phyloP scores from a whole-genome alignment of 2,888 invertebrate genomes.

The Pyrrhosoma nymphula region DNA sequence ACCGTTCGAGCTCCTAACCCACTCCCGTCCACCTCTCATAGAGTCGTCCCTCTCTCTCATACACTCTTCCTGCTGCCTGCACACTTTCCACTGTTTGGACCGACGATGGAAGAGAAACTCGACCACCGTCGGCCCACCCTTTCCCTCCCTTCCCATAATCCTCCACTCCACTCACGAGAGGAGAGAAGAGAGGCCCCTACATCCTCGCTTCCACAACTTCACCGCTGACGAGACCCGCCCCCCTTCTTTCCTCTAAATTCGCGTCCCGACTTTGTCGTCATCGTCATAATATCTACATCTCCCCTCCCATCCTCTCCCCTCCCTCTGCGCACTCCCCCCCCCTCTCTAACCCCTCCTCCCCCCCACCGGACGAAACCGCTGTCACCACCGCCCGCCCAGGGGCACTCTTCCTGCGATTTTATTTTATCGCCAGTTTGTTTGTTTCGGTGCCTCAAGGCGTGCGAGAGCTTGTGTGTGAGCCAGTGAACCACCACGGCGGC shows the following conservation, averaged over 20 bases:
- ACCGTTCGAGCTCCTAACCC: too few relatives aligned
- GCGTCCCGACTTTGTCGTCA: neutral
- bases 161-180: neutral
- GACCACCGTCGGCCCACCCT: neutral
- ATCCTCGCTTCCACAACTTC: neutral
- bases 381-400: too few relatives aligned
- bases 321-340: neutral
- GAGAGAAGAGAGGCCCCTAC: neutral
- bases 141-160: neutral
- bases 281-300: neutral
- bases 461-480: neutral
- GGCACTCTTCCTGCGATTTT: neutral
- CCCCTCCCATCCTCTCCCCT: too few relatives aligned
- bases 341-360: neutral
- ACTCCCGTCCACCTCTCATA: too few relatives aligned
- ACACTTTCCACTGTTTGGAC: neutral
- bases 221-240: neutral
- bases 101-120: neutral
- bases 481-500: neutral
- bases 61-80: too few relatives aligned
- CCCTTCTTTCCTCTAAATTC: neutral
- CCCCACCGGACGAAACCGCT: neutral
- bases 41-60: too few relatives aligned
- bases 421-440: constrained; percentile 59
- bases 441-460: neutral